A percentile compares a stretch with the other conserved stretches of the same genome.
Conservation (phyloP, 1,140 invertebrate genomes). For the Neuroterus valhalla region DNA sequence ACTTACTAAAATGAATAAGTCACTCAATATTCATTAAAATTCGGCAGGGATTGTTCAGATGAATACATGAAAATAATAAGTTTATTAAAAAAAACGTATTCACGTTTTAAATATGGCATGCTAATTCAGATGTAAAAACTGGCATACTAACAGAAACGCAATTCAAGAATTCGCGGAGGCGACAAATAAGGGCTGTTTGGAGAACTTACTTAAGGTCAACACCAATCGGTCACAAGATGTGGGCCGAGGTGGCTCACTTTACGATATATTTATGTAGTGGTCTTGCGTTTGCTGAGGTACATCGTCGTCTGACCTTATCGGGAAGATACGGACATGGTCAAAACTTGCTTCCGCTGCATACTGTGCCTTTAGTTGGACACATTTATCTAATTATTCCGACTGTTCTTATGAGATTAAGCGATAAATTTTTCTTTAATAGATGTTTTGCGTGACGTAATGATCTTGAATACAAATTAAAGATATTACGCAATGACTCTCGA, state of each 20-base stretch:
- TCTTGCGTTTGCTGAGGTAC: constrained; percentile 6
- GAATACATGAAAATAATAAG: no score
- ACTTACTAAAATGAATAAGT: no score
- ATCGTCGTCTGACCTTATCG: constrained; percentile 55
- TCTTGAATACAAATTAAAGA: no score
- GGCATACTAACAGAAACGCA: neutral
- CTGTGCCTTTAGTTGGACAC: constrained; percentile 41
- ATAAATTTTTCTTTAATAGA: no score
- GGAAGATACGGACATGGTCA: constrained; percentile 46
- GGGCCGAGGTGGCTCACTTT: constrained; percentile 18
- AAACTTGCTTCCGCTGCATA: constrained; percentile 38
- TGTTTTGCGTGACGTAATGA: no score
- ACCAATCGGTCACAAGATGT: constrained; percentile 27
- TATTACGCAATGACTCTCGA: no score
- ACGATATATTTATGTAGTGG: neutral
- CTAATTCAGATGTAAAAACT: neutral
- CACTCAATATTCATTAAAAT: no score
- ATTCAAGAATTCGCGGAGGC: neutral
- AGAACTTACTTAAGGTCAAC: constrained; percentile 1
- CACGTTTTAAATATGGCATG: no score
- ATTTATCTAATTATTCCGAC: no score
- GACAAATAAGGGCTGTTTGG: neutral
- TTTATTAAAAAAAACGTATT: no score
- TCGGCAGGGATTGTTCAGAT: no score
- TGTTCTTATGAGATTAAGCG: no score